Base-by-base conservation (phyloP, 2,797 vertebrate species). In the Sebastes vulpes region DNA sequence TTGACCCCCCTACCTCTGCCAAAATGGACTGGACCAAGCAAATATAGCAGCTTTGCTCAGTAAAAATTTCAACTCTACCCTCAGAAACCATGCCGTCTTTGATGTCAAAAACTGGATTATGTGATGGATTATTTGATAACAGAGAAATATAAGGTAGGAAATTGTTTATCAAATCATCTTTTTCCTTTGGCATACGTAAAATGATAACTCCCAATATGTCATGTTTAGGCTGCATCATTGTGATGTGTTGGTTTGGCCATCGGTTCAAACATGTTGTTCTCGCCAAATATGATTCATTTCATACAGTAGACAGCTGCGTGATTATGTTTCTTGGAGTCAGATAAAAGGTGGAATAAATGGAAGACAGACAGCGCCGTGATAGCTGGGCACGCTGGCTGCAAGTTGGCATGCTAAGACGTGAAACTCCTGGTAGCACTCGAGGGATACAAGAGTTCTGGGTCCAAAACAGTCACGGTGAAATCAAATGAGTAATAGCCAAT, bases 91-190 rank as follows among this genome's bases (percentile, higher is more conserved):
- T 87, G 85, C 48, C 26, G 61, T 69, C 63, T 25, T 5, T 35
- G 68, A 69, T 21, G 18, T 56, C 53, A 28, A 11, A 75, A 32
- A 48, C 79, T 90, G 82, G 79, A 89, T 77, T 81, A 82, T 72
- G 73, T 88, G 66, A 83, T 81, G 82, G 89, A 90, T 67, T 91
- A 90, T 82, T 82, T 89, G 61, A 74, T 81, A 20, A 77, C 46
- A n/a, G 64, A 87, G 63, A 85, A 75, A 31, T 87, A 76, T 46
- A 81, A 83, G 91, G 93, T 94, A 91, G 73, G 91, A 82, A 12
- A 8, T 16, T 10, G 6, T n/a, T 65, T 11, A 6, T 23, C 6
- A 50, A n/a, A 18, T 50, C 0, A 53, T 32, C 29, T 11, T 7
- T n/a, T 28, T 3, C 4, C 12, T 31, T 29, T 53, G 3, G 8